A percentile compares a stretch with the other conserved stretches of the same genome.
phyloP scores from a whole-genome alignment of 2,797 vertebrate genomes.

The Melanotaenia maccullochi region DNA sequence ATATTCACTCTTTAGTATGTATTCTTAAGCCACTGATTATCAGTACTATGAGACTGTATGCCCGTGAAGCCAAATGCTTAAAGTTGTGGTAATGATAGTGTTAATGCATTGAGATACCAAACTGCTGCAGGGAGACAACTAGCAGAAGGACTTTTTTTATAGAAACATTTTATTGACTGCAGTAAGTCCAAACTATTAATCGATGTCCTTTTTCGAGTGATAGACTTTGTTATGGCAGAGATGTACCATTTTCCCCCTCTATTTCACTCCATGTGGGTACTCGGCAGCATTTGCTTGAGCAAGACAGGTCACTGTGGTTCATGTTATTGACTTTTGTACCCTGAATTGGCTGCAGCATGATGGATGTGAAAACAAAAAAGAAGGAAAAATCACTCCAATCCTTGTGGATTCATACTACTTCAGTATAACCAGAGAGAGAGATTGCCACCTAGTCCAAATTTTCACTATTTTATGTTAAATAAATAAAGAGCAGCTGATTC shows the following conservation, averaged over 20 bases:
- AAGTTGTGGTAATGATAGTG: constrained; percentile 2
- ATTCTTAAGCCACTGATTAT: constrained; percentile 2
- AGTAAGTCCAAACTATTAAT: constrained; percentile 18
- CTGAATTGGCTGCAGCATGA: constrained; percentile 14
- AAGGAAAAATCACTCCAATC: background rate
- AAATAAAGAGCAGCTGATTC: constrained; percentile 2
- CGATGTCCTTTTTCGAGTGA: constrained; percentile 15
- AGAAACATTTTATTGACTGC: constrained; percentile 22
- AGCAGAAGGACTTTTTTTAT: constrained; percentile 25
- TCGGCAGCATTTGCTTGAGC: constrained; percentile 10
- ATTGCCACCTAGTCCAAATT: background rate
- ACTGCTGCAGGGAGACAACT: background rate
- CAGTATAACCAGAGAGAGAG: background rate
- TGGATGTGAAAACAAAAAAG: background rate
- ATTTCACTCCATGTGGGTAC: constrained; percentile 1
- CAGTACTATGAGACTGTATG: background rate
- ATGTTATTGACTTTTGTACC: constrained; percentile 29
- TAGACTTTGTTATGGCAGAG: constrained; percentile 9
- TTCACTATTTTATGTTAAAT: background rate
- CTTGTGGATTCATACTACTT: background rate
- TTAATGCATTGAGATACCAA: constrained; percentile 8
- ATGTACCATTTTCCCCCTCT: background rate
- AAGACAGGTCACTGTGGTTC: constrained; percentile 11
- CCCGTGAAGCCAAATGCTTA: background rate
- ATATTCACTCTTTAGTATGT: background rate